Evolutionary conservation across 2,888 invertebrate genomes (phyloP), one percentile per base, ranked within the genome.

Genomic region (Phanerotoma sp.): DNA sequence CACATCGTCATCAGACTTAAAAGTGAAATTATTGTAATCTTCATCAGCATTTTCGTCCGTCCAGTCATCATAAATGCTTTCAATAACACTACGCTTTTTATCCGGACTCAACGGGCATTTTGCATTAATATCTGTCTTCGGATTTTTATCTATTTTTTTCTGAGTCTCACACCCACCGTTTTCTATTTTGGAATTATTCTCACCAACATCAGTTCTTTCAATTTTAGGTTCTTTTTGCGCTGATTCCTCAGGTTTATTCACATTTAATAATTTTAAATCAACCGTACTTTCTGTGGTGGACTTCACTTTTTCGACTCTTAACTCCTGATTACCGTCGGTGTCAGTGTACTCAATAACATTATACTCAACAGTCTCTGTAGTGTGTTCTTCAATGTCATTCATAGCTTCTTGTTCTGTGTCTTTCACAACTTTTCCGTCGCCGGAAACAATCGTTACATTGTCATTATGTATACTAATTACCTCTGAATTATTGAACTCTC

Each of bases 51-150:
- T 72, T 41, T 77, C 76, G 37, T 72, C 77, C 6, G 67, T 69
- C 77, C 77, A 77, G 49, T 77, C 77, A 41, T 77, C 74, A 54
- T 75, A 75, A 7, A 77, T 77, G 50, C 74, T 74, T 54, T 77
- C 74, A 50, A 77, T 73, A 1, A 77, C 70, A 51, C 73, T 76
- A 33, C 73, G 65, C 20, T 67, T 69, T 30, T 68, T 73, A 4
- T 38, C 32, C 3, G 56, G 32, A 20, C 33, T 54, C 35, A 35
- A 35, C 16, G 13, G 10, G 7, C n/a, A n/a, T n/a, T n/a, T n/a
- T n/a, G n/a, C n/a, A n/a, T n/a, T n/a, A n/a, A n/a, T n/a, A n/a
- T n/a, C 5, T 32, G 2, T 55, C 44, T 3, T n/a, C 1, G 10
- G 18, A 7, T 49, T 10, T 20, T 15, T 25, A 0, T 52, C 35